phyloP scores from a whole-genome alignment of 1,140 invertebrate species.

The Zaprionus taronus region DNA sequence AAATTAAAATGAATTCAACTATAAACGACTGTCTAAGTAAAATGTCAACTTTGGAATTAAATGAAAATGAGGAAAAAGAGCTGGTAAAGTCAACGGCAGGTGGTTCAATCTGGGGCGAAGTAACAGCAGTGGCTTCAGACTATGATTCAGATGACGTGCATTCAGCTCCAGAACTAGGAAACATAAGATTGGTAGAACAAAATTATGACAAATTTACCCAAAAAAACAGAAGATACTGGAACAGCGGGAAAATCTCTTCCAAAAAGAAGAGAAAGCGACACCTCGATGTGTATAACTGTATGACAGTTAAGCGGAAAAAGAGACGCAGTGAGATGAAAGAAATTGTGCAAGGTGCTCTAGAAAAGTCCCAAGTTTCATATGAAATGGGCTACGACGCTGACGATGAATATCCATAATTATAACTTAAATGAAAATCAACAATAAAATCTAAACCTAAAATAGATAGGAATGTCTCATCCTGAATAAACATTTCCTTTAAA shows the following conservation, averaged over 20 bases:
- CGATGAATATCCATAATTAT: conserved; percentile 12
- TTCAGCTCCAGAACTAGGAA: conserved; percentile 17
- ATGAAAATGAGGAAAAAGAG: neutral
- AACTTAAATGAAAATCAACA: too few species aligned
- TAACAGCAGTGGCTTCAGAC: neutral
- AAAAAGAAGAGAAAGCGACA: conserved; percentile 17
- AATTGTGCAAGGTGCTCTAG: neutral
- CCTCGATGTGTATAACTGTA: neutral
- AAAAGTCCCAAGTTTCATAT: neutral
- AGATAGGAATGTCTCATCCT: too few species aligned
- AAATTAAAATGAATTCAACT: conserved; percentile 5
- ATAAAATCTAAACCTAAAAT: too few species aligned
- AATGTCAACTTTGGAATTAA: conserved; percentile 6
- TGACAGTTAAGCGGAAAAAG: conserved; percentile 8
- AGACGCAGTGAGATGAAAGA: neutral
- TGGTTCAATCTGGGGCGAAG: neutral
- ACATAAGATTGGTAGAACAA: neutral
- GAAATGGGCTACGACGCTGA: conserved; percentile 35
- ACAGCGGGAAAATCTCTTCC: neutral
- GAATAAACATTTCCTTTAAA: too few species aligned
- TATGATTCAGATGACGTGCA: conserved; percentile 16
- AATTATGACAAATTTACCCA: neutral
- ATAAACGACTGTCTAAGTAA: neutral
- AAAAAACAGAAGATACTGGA: neutral
- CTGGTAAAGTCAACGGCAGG: neutral